Evolutionary conservation across 2,113 vertebrate species (phyloP).

Genomic region (Halcyon malimbica): DNA sequence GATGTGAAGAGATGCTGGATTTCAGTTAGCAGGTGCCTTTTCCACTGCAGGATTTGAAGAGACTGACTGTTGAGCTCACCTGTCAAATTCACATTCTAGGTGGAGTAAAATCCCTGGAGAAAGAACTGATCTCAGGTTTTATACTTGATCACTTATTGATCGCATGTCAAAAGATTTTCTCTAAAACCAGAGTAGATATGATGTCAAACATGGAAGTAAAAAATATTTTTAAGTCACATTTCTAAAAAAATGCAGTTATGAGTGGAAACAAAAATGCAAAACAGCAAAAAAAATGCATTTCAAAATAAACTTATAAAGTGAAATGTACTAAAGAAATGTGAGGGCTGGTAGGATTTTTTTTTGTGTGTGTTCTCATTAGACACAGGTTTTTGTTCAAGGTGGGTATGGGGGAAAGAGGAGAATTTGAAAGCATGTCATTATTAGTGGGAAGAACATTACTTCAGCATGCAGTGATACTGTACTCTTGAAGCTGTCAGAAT

Average conservation of each 20-base stretch:
- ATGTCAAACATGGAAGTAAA: not conserved
- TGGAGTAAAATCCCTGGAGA: not conserved
- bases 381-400: not conserved
- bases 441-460: not conserved
- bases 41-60: not conserved
- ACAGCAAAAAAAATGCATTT: not conserved
- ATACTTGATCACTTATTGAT: not conserved
- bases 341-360: not conserved
- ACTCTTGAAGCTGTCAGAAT: not conserved
- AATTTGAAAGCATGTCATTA: not conserved
- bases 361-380: not conserved
- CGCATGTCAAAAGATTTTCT: not conserved
- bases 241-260: not conserved
- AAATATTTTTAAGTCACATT: not conserved
- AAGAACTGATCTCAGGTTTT: not conserved
- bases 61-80: not conserved
- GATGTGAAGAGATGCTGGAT: not conserved
- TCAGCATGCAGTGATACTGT: not conserved
- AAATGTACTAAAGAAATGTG: not conserved
- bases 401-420: not conserved
- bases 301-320: not conserved
- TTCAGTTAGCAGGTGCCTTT: slow-evolving; percentile 11
- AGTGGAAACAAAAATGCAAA: not conserved
- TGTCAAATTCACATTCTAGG: not conserved
- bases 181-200: not conserved